phyloP scores from a whole-genome alignment of 1,140 invertebrate species.

The Drosophila dunni region DNA sequence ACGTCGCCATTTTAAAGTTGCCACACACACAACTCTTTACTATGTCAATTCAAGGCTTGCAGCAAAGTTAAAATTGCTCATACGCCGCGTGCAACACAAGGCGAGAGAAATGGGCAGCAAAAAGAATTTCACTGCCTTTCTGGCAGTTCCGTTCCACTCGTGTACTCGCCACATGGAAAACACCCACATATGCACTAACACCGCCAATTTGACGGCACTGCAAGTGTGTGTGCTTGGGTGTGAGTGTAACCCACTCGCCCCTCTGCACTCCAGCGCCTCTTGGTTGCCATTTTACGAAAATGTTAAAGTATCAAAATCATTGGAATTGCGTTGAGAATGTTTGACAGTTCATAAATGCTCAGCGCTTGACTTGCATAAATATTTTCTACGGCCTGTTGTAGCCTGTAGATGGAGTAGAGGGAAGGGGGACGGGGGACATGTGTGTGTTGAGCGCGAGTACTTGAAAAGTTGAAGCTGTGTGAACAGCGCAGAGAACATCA shows the following conservation, averaged over 20 bases:
- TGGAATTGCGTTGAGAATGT: slow-evolving; percentile 84
- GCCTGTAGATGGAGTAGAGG: neutral
- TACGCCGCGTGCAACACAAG: slow-evolving; percentile 46
- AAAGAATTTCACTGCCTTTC: neutral
- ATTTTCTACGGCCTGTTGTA: slow-evolving; percentile 67
- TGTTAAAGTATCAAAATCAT: slow-evolving; percentile 84
- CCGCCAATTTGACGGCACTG: slow-evolving; percentile 78
- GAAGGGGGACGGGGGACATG: neutral
- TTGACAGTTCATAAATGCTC: slow-evolving; percentile 84
- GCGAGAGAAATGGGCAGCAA: slow-evolving; percentile 11
- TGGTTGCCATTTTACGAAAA: slow-evolving; percentile 81
- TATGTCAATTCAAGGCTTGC: slow-evolving; percentile 74
- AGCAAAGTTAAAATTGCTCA: slow-evolving; percentile 69
- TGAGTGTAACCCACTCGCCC: neutral
- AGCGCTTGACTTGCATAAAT: slow-evolving; percentile 84
- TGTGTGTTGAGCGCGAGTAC: slow-evolving; percentile 41
- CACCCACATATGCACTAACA: slow-evolving; percentile 81
- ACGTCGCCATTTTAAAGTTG: slow-evolving; percentile 58
- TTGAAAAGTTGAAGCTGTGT: slow-evolving; percentile 72
- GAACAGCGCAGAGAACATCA: slow-evolving; percentile 36
- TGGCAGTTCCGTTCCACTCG: slow-evolving; percentile 17
- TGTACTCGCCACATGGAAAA: slow-evolving; percentile 54
- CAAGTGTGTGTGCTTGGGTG: slow-evolving; percentile 25
- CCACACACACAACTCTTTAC: slow-evolving; percentile 42
- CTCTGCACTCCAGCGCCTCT: slow-evolving; percentile 29